A percentile compares a stretch with the other conserved stretches of the same genome.
These are phyloP conservation scores for Dolichallabes microphthalmus DNA, from an alignment of 2,113 vertebrate genomes.

Conservation along the genomic window DNA sequence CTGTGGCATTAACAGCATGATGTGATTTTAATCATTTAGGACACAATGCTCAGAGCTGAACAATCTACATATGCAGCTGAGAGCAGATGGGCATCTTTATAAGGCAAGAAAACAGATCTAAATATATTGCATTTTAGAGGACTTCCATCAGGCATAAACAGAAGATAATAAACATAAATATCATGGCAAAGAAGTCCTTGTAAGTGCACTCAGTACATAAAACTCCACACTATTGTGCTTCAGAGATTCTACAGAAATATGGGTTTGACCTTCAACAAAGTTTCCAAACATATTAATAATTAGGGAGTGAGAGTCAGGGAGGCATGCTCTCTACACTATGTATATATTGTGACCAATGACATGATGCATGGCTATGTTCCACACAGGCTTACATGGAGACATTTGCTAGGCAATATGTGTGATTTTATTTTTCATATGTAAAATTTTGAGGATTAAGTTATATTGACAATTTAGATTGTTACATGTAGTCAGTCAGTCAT, in stretches of 20 bases:
- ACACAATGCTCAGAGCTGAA: neutral
- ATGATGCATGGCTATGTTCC: neutral
- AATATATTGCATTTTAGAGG: neutral
- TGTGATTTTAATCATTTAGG: constrained; percentile 25
- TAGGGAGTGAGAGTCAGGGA: too few relatives aligned
- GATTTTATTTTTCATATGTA: neutral
- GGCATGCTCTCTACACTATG: too few relatives aligned
- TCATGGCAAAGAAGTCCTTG: neutral
- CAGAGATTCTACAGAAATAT: neutral
- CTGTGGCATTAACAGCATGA: constrained; percentile 28
- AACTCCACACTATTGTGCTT: neutral
- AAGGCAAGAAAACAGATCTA: neutral
- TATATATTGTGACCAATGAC: neutral
- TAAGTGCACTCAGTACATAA: neutral
- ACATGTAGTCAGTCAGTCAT: too few relatives aligned
- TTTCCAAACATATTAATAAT: neutral
- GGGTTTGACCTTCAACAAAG: neutral
- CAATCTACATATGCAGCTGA: neutral
- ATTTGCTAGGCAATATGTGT: neutral
- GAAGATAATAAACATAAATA: neutral
- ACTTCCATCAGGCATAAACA: neutral
- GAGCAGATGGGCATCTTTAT: neutral
- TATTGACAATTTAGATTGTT: neutral
- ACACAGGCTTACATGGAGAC: neutral
- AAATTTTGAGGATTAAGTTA: neutral